A percentile compares a stretch with the other conserved stretches of the same genome.
These are phyloP conservation scores for Triops cancriformis DNA, from an alignment of 1,140 invertebrate species.

Conservation along the genomic window DNA sequence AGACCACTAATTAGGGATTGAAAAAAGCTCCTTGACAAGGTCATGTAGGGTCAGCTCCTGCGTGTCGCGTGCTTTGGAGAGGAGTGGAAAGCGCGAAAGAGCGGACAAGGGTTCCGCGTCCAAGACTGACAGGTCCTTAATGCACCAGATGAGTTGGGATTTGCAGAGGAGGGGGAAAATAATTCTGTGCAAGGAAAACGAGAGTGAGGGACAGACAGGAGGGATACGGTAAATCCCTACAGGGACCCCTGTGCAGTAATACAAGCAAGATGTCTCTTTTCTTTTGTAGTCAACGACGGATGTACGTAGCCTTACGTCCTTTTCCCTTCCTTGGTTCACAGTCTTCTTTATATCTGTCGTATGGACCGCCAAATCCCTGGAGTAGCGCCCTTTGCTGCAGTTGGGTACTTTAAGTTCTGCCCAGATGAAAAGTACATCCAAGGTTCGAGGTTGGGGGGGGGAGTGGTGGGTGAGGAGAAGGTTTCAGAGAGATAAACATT, in stretches of 20 bases:
- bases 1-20: neutral
- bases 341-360: neutral
- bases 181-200: neutral
- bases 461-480: too few species aligned
- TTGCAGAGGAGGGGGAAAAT: neutral
- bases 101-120: neutral
- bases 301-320: neutral
- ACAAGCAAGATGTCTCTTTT: neutral
- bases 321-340: neutral
- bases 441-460: neutral
- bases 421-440: neutral
- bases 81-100: neutral
- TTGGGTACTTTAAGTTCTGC: neutral
- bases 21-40: neutral
- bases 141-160: conserved; percentile 4
- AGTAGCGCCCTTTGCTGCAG: neutral
- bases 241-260: neutral
- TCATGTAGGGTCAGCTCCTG: neutral
- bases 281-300: neutral
- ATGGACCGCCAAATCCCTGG: neutral
- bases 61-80: neutral
- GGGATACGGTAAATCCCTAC: conserved; percentile 1
- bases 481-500: too few species aligned
- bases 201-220: neutral
- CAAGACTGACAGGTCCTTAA: conserved; percentile 7